Conservation (phyloP, 2,113 vertebrate genomes). For the Misgurnus anguillicaudatus region DNA sequence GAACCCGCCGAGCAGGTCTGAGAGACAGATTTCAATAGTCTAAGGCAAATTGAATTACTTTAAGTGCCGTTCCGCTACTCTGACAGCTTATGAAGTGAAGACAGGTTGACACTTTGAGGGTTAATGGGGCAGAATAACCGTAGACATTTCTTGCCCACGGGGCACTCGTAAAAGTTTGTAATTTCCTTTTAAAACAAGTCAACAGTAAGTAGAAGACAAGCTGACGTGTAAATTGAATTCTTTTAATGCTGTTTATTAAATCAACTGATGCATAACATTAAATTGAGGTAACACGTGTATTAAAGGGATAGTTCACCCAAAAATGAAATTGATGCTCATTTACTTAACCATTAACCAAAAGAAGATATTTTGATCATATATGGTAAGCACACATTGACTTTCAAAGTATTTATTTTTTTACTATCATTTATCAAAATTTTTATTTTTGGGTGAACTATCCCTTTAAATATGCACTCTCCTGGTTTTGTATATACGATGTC, state of each 20-base stretch:
- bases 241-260: not conserved
- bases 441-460: too few relatives aligned
- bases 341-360: too few relatives aligned
- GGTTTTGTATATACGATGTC: not conserved
- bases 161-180: not conserved
- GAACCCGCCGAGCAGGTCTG: not conserved
- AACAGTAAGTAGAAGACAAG: not conserved
- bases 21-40: not conserved
- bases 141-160: not conserved
- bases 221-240: not conserved
- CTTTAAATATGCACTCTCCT: not conserved
- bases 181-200: not conserved
- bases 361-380: not conserved
- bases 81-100: not conserved
- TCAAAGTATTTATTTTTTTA: not conserved
- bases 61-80: not conserved
- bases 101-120: conserved; percentile 1
- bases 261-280: not conserved
- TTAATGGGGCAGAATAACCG: not conserved
- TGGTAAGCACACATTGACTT: not conserved
- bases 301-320: too few relatives aligned
- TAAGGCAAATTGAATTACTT: not conserved
- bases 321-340: too few relatives aligned
- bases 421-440: too few relatives aligned
- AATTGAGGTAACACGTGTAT: not conserved